Evolutionary conservation across 2,888 invertebrate genomes (phyloP).

Genomic region (Baccha elongata): DNA sequence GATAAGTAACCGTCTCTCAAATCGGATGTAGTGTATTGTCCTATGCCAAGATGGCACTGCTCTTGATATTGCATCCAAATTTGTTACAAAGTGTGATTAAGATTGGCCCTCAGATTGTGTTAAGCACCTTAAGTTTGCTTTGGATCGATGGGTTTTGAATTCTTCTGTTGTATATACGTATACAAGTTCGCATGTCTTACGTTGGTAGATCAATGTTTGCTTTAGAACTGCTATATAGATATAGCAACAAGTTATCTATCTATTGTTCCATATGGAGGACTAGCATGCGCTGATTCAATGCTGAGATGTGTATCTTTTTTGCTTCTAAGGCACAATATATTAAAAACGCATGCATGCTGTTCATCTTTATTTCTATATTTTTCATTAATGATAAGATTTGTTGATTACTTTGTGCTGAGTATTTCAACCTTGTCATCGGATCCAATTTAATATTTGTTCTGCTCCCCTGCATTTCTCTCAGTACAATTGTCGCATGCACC

Average conservation of each 20-base stretch:
- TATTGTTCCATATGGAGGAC: slow-evolving; percentile 62
- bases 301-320: slow-evolving; percentile 53
- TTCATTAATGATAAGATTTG: slow-evolving; percentile 32
- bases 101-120: slow-evolving; percentile 51
- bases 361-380: slow-evolving; percentile 31
- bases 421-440: slow-evolving; percentile 31
- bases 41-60: slow-evolving; percentile 38
- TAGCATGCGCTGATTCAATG: slow-evolving; percentile 71
- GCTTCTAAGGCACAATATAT: slow-evolving; percentile 1
- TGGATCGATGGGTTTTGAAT: slow-evolving; percentile 58
- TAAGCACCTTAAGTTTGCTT: slow-evolving; percentile 43
- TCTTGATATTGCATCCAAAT: slow-evolving; percentile 25
- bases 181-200: slow-evolving; percentile 60
- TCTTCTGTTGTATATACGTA: slow-evolving; percentile 45
- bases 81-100: slow-evolving; percentile 46
- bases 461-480: neutral
- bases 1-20: neutral
- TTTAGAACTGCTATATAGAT: slow-evolving; percentile 27
- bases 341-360: slow-evolving; percentile 55
- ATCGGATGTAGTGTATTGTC: slow-evolving; percentile 25
- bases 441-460: slow-evolving; percentile 20
- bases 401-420: slow-evolving; percentile 11
- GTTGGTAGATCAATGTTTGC: slow-evolving; percentile 13
- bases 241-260: slow-evolving; percentile 44
- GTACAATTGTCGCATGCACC: neutral